Evolutionary conservation across 2,888 invertebrate genomes (phyloP).

Genomic region (Tenthredo scrophulariae): DNA sequence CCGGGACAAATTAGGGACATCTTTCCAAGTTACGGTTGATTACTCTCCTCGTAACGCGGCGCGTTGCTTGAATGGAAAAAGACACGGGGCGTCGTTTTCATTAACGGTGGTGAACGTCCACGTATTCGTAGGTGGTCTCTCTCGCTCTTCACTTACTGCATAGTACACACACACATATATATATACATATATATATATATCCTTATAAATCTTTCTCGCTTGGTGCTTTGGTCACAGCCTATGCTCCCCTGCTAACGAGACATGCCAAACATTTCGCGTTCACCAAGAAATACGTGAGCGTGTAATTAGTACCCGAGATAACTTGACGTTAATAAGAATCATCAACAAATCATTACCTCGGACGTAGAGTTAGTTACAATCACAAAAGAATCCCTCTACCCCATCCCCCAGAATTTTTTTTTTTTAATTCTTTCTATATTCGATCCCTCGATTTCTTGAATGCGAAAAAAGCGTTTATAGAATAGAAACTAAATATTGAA

Average conservation of each 20-base stretch:
- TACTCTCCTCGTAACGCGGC: conserved; percentile 57
- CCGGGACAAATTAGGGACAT: conserved; percentile 69
- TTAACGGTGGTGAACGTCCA: conserved; percentile 32
- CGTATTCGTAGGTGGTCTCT: not conserved
- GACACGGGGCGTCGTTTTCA: conserved; percentile 53
- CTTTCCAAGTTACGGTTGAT: conserved; percentile 66
- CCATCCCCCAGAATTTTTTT: no score
- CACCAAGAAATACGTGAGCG: conserved; percentile 32
- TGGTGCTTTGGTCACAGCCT: not conserved
- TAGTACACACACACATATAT: not conserved
- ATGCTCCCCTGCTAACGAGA: conserved; percentile 35
- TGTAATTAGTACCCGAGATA: conserved; percentile 16
- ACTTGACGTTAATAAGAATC: conserved; percentile 36
- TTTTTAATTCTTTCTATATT: not conserved
- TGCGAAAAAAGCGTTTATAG: not conserved
- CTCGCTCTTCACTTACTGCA: not conserved
- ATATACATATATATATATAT: not conserved
- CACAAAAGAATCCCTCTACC: not conserved
- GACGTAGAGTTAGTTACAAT: not conserved
- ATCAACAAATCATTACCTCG: not conserved
- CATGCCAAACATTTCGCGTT: conserved; percentile 32
- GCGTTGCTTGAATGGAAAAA: conserved; percentile 44
- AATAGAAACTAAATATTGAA: not conserved
- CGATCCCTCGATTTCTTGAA: not conserved
- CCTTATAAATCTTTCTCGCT: not conserved